These are phyloP conservation scores for Ridgeia piscesae DNA, from an alignment of 1,140 invertebrate species.

Conservation along the genomic window DNA sequence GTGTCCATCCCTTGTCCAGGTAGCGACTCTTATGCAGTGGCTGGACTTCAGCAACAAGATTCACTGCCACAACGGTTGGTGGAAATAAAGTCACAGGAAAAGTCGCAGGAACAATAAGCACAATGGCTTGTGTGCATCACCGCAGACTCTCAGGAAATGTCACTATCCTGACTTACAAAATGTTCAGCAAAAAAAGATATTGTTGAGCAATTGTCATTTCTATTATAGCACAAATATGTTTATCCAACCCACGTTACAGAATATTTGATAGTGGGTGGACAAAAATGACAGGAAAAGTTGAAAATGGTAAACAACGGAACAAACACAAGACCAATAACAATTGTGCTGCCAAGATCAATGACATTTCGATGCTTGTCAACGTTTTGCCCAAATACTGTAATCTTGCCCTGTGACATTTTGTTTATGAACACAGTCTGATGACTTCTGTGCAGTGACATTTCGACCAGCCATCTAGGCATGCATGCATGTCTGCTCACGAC, in stretches of 20 bases:
- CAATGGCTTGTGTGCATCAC: neutral
- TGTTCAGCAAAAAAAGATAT: neutral
- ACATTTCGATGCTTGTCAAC: neutral
- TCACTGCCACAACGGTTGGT: no score
- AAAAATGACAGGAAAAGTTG: no score
- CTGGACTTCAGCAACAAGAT: no score
- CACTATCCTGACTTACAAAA: neutral
- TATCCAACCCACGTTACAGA: no score
- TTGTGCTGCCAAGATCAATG: neutral
- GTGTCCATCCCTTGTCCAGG: neutral
- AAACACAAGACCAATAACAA: neutral
- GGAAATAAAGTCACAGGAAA: neutral
- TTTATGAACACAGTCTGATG: neutral
- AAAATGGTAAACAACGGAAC: neutral
- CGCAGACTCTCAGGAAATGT: neutral
- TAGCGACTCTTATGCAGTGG: no score
- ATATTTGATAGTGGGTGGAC: no score
- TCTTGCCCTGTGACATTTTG: neutral
- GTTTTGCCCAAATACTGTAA: neutral
- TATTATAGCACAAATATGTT: no score
- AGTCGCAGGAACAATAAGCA: neutral
- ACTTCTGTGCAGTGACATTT: conserved; percentile 1
- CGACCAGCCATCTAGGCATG: neutral
- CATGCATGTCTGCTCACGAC: neutral
- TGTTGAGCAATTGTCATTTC: no score